Percentiles rank a stretch among this genome's conserved stretches.
These are phyloP conservation scores for Bibio marci DNA, from an alignment of 2,888 invertebrate species.

Conservation along the genomic window DNA sequence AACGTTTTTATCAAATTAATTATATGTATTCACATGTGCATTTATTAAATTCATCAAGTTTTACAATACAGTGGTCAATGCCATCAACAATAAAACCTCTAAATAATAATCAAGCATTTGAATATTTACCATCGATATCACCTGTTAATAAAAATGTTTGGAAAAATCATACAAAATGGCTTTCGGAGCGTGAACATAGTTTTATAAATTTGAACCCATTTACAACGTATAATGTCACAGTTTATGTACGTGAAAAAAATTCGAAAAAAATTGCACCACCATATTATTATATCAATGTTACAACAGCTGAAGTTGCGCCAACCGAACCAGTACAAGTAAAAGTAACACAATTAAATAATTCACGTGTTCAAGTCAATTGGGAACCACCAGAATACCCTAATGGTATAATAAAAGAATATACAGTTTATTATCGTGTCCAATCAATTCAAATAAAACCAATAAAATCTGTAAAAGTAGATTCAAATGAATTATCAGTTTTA, in stretches of 20 bases:
- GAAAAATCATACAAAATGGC: conserved; percentile 42
- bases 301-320: conserved; percentile 43
- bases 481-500: conserved; percentile 10
- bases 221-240: conserved; percentile 63
- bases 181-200: conserved; percentile 36
- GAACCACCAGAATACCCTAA: conserved; percentile 42
- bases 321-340: conserved; percentile 48
- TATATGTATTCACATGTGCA: conserved; percentile 47
- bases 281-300: conserved; percentile 39
- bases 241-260: conserved; percentile 46
- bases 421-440: conserved; percentile 46
- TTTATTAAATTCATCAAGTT: conserved; percentile 41
- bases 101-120: conserved; percentile 21
- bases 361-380: conserved; percentile 52
- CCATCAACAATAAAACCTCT: too few relatives aligned
- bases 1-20: conserved; percentile 35
- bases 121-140: conserved; percentile 52
- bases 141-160: conserved; percentile 33
- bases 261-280: conserved; percentile 39
- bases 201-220: conserved; percentile 49
- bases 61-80: conserved; percentile 48
- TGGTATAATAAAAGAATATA: conserved; percentile 44
- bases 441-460: conserved; percentile 33
- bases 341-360: conserved; percentile 44
- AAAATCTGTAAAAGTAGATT: conserved; percentile 11